Percentiles rank a stretch among this genome's conserved stretches.
phyloP scores from a whole-genome alignment of 2,888 invertebrate genomes.

The Pemphredon lugubris region DNA sequence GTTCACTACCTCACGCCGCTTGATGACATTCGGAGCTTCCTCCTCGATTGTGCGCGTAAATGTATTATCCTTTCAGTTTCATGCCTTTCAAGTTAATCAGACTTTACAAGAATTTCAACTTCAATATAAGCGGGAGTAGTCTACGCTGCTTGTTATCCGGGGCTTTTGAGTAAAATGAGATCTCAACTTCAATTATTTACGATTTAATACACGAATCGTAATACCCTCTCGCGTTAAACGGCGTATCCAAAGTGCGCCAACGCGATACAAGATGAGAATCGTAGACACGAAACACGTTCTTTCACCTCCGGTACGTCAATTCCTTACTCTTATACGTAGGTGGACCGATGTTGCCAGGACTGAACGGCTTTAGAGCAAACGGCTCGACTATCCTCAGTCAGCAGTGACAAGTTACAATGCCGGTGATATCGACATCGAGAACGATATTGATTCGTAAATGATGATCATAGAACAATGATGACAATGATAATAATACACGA shows the following conservation, averaged over 20 bases:
- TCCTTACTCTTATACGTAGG: slow-evolving; percentile 51
- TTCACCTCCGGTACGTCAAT: slow-evolving; percentile 66
- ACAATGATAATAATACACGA: slow-evolving; percentile 51
- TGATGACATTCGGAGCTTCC: background rate
- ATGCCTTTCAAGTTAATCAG: slow-evolving; percentile 60
- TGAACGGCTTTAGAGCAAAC: slow-evolving; percentile 37
- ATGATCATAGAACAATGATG: slow-evolving; percentile 43
- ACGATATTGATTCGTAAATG: slow-evolving; percentile 41
- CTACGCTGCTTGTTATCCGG: slow-evolving; percentile 47
- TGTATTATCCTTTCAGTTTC: slow-evolving; percentile 58
- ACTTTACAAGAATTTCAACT: slow-evolving; percentile 42
- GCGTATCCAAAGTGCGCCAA: slow-evolving; percentile 42
- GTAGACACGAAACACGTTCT: slow-evolving; percentile 65
- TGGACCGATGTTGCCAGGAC: slow-evolving; percentile 27
- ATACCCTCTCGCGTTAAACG: slow-evolving; percentile 29
- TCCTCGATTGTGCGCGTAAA: slow-evolving; percentile 2
- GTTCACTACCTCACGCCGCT: background rate
- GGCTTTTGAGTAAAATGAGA: slow-evolving; percentile 56
- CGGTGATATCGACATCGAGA: slow-evolving; percentile 40
- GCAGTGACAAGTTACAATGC: slow-evolving; percentile 46
- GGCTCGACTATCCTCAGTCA: slow-evolving; percentile 49
- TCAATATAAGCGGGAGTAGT: slow-evolving; percentile 48
- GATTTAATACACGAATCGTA: slow-evolving; percentile 51
- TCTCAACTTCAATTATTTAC: slow-evolving; percentile 53
- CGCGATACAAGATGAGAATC: slow-evolving; percentile 54